Percentiles rank a stretch among this genome's conserved stretches.
These are phyloP conservation scores for Pao palembangensis DNA, from an alignment of 2,113 vertebrate genomes.

Conservation along the genomic window DNA sequence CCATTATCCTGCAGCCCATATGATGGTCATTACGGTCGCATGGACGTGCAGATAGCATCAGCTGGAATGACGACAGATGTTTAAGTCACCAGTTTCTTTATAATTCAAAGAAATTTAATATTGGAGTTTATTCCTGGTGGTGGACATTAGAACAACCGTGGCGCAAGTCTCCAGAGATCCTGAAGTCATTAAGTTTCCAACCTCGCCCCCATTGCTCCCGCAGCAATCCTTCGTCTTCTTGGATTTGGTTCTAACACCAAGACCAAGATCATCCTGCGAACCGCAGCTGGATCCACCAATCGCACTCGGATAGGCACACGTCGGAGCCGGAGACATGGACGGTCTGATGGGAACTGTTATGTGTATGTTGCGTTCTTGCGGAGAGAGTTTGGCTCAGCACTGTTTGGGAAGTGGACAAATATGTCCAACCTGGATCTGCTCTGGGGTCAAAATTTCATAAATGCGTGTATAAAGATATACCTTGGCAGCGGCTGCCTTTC, in stretches of 20 bases:
- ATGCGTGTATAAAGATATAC: not conserved
- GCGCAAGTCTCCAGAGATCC: slow-evolving; percentile 10
- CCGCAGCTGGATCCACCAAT: slow-evolving; percentile 56
- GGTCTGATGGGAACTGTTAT: slow-evolving; percentile 21
- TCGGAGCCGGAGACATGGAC: slow-evolving; percentile 44
- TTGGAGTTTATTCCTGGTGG: not conserved
- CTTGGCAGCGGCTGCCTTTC: not conserved
- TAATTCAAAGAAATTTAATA: not conserved
- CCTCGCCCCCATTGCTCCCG: slow-evolving; percentile 23
- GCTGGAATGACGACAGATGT: not conserved
- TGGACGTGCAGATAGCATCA: not conserved
- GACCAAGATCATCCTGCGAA: slow-evolving; percentile 37
- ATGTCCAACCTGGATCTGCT: slow-evolving; percentile 7
- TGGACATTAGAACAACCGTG: not conserved
- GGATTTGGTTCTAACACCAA: slow-evolving; percentile 36
- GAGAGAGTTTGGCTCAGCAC: not conserved
- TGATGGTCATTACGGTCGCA: not conserved
- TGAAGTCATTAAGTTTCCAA: slow-evolving; percentile 35
- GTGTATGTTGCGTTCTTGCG: slow-evolving; percentile 24
- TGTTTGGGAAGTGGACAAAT: slow-evolving; percentile 31
- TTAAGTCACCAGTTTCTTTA: too few species aligned
- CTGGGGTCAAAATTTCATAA: not conserved
- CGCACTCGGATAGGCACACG: slow-evolving; percentile 62
- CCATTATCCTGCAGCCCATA: not conserved
- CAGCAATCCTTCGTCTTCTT: slow-evolving; percentile 33